phyloP scores from a whole-genome alignment of 2,888 invertebrate species.

The Deilephila porcellus region DNA sequence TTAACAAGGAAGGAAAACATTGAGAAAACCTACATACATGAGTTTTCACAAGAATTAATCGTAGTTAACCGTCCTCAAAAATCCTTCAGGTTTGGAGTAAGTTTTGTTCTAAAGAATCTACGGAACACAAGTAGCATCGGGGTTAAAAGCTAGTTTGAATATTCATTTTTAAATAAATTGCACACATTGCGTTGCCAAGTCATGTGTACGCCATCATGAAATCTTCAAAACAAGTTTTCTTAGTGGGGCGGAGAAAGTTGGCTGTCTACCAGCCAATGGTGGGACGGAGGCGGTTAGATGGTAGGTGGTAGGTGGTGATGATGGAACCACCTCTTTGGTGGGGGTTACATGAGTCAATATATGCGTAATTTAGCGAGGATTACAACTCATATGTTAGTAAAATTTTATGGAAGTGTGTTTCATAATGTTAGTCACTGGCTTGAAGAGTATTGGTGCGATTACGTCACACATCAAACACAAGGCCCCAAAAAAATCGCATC shows the following conservation, averaged over 20 bases:
- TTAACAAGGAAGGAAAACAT: no score
- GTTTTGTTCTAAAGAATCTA: neutral
- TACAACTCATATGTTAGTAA: no score
- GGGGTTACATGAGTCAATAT: neutral
- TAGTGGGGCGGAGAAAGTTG: slow-evolving; percentile 7
- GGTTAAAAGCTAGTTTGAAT: neutral
- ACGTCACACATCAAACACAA: no score
- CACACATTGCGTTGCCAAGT: neutral
- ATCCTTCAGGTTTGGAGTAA: no score
- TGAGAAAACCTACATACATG: no score
- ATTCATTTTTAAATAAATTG: neutral
- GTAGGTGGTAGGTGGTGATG: neutral
- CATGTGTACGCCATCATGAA: neutral
- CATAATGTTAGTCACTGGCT: no score
- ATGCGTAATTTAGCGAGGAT: no score
- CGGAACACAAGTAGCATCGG: neutral
- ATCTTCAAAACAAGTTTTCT: neutral
- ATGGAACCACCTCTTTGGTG: neutral
- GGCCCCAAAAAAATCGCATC: no score
- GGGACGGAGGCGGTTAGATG: neutral
- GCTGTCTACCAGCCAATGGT: neutral
- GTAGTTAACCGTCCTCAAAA: no score
- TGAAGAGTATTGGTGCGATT: no score
- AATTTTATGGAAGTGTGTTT: no score
- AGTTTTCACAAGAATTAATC: no score